Base-by-base conservation (phyloP, 2,113 vertebrate genomes). In the Vidua macroura region DNA sequence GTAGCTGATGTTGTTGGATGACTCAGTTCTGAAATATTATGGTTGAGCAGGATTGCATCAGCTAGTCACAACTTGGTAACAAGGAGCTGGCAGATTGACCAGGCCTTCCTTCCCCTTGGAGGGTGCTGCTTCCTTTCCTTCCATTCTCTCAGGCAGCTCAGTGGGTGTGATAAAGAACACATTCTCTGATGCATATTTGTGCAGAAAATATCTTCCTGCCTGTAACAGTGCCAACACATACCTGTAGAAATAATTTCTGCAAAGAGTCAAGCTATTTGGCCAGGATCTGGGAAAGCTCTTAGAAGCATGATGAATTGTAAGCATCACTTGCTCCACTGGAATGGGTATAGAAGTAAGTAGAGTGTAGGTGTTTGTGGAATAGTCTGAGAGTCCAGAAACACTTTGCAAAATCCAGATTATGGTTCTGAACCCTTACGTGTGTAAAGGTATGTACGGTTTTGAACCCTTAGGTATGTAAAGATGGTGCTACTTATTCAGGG, bases 1-100 rank as follows among this genome's bases (percentile, higher is more conserved):
- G 46, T 90, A 84, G 62, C 60, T 80, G 81, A 94, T 92, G 60
- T 33, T 78, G 62, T 72, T 33, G 27, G 41, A 81, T 84, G 78
- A 69, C 21, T 48, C 60, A 43, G 39, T 73, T 91, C 70, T 91
- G 83, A 66, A 93, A 96, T 94, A 92, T 92, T 85, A 81, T 43
- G 41, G 39, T 23, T 87, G 62, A 83, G 64, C 56, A 79, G 79
- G 58, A 90, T 60, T 74, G 60, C 16, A 67, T 44, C 80, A 69
- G 51, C 52, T 93, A 83, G n/a, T 70, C 83, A 78, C 60, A 83
- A 30, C 82, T 63, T 6, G 3, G 52, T 89, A 83, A 35, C 17
- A 16, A 80, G 62, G 18, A 80, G 33, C 19, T 7, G 4, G 62
- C 49, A 37, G 43, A 82, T 88, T 96, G 7, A 19, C 41, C 15